Percentiles rank a stretch among this genome's conserved stretches.
These are phyloP conservation scores for Trachelus tabidus DNA, from an alignment of 2,888 invertebrate species.

Conservation along the genomic window DNA sequence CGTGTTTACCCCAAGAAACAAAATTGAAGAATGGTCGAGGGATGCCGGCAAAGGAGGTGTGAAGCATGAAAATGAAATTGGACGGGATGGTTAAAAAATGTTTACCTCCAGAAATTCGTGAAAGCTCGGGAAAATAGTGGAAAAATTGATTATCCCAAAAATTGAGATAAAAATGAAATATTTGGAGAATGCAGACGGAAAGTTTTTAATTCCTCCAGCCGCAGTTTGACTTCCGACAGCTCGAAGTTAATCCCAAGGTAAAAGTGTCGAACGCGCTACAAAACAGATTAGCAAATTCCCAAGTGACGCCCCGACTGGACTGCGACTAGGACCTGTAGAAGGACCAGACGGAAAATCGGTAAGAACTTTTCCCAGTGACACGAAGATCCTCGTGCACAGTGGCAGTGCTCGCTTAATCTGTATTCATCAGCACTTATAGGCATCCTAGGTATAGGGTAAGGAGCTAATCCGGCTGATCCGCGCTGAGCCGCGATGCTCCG, in stretches of 20 bases:
- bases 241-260: conserved; percentile 48
- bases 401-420: conserved; percentile 55
- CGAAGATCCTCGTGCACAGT: conserved; percentile 34
- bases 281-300: conserved; percentile 44
- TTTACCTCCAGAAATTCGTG: not conserved
- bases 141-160: not conserved
- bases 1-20: conserved; percentile 41
- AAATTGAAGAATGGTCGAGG: conserved; percentile 20
- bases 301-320: not conserved
- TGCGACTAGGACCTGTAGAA: not conserved
- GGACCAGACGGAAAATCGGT: not conserved
- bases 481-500: conserved; percentile 51
- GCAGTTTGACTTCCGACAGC: not conserved
- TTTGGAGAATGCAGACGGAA: not conserved
- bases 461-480: conserved; percentile 62
- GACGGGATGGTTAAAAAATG: not conserved
- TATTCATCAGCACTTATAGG: conserved; percentile 62
- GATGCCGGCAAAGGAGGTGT: not conserved
- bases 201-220: not conserved
- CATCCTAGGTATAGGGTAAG: conserved; percentile 49
- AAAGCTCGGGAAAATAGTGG: not conserved
- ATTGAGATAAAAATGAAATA: not conserved
- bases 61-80: not conserved
- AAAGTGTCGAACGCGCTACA: conserved; percentile 46
- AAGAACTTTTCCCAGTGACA: not conserved